A percentile compares a stretch with the other conserved stretches of the same genome.
Conservation (phyloP, 53 echinoderm and acorn worm species). For the Astropecten irregularis region DNA sequence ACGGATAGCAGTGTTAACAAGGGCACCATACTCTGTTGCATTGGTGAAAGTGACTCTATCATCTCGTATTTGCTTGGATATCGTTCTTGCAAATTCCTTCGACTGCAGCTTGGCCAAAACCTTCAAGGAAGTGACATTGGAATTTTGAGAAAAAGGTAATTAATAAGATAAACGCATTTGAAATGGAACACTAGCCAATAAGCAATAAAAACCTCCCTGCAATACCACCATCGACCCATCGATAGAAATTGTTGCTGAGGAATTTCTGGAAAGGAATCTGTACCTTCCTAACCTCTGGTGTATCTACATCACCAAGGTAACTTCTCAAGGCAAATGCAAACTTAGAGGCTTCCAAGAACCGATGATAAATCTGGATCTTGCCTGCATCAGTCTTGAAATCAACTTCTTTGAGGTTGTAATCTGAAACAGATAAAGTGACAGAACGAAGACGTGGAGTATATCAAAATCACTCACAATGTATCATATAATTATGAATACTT, state of each 20-base stretch:
- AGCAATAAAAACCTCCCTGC: too few species aligned
- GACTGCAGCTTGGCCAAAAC: constrained; percentile 42
- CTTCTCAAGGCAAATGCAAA: constrained; percentile 68
- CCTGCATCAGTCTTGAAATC: constrained; percentile 34
- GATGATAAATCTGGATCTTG: constrained; percentile 52
- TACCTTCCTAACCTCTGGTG: constrained; percentile 56
- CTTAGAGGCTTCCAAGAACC: constrained; percentile 70
- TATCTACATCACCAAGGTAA: constrained; percentile 62
- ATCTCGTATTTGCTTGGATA: constrained; percentile 40
- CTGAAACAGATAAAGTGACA: too few species aligned
- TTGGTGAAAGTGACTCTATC: constrained; percentile 52
- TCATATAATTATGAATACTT: too few species aligned
- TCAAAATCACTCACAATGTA: too few species aligned
- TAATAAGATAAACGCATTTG: neutral
- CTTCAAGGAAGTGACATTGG: too few species aligned
- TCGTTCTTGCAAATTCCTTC: constrained; percentile 36
- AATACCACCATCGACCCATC: too few species aligned
- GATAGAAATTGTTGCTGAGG: too few species aligned
- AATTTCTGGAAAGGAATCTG: too few species aligned
- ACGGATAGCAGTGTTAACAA: neutral
- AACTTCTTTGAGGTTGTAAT: constrained; percentile 43
- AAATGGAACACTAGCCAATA: too few species aligned
- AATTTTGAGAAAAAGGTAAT: neutral
- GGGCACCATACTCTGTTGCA: constrained; percentile 32
- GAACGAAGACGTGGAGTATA: neutral